Conservation (phyloP, 2,113 vertebrate genomes). For the Melanerpes aurifrons region DNA sequence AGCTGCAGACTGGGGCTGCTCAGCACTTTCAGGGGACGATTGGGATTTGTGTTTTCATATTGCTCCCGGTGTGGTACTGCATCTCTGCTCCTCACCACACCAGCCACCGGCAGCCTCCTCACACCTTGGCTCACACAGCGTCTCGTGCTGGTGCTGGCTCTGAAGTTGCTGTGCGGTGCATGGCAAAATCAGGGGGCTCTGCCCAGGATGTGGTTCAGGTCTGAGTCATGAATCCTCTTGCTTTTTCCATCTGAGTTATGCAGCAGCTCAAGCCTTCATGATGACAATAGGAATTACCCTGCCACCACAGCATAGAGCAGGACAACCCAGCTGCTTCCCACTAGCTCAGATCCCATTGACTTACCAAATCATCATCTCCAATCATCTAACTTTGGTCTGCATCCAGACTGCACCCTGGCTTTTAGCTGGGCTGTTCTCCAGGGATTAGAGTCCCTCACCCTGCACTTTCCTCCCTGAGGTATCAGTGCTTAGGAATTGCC, state of each 20-base stretch:
- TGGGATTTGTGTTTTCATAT: slow-evolving; percentile 35
- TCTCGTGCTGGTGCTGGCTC: slow-evolving; percentile 21
- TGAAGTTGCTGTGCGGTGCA: slow-evolving; percentile 42
- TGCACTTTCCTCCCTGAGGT: background rate
- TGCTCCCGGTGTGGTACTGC: slow-evolving; percentile 46
- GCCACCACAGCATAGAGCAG: background rate
- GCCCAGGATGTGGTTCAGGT: slow-evolving; percentile 28
- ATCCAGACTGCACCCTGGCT: background rate
- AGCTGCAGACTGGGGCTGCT: background rate
- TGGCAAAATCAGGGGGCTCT: slow-evolving; percentile 46
- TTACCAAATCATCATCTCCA: background rate
- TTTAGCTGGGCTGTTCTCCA: background rate
- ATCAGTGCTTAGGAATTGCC: background rate
- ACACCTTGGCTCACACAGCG: slow-evolving; percentile 44
- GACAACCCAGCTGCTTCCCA: background rate
- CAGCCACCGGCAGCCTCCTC: slow-evolving; percentile 54
- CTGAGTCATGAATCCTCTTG: slow-evolving; percentile 38
- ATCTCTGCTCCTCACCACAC: slow-evolving; percentile 55
- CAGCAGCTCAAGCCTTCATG: slow-evolving; percentile 21
- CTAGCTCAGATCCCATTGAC: background rate
- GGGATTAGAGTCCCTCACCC: background rate
- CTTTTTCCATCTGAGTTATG: slow-evolving; percentile 39
- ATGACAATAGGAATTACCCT: slow-evolving; percentile 27
- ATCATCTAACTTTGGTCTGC: background rate
- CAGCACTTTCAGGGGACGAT: background rate